These are phyloP conservation scores for Lumbricus terrestris DNA, from an alignment of 2,888 invertebrate genomes.

Conservation along the genomic window DNA sequence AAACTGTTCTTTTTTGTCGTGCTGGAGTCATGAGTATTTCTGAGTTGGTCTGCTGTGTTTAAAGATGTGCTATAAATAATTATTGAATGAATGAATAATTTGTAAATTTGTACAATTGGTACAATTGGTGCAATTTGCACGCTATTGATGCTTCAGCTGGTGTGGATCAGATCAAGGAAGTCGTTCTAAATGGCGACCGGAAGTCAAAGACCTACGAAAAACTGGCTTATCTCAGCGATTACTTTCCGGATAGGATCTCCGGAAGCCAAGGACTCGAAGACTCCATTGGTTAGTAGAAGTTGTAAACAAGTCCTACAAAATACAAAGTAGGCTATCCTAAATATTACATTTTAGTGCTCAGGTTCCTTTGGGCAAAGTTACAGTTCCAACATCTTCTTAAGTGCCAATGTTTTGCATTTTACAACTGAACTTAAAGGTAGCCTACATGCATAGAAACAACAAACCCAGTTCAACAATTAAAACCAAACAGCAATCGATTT, in stretches of 20 bases:
- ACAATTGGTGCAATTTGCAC: too few species aligned
- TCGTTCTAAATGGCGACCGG: neutral
- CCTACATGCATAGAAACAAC: neutral
- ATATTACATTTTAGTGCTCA: neutral
- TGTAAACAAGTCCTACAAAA: too few species aligned
- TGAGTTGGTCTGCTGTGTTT: too few species aligned
- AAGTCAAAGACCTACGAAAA: conserved; percentile 45
- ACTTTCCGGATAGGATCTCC: conserved; percentile 68
- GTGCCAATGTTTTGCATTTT: too few species aligned
- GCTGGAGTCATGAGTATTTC: too few species aligned
- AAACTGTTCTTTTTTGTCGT: too few species aligned
- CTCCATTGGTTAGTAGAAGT: conserved; percentile 61
- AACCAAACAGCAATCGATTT: neutral
- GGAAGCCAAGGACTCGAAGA: conserved; percentile 69
- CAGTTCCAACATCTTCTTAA: too few species aligned
- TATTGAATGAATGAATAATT: too few species aligned
- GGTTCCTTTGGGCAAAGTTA: neutral
- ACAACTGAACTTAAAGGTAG: too few species aligned
- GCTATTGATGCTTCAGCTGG: neutral
- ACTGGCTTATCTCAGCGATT: conserved; percentile 53
- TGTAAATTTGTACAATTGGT: too few species aligned
- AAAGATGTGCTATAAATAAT: too few species aligned
- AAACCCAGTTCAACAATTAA: neutral
- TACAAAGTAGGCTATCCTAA: too few species aligned
- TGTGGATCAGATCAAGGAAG: neutral